These are phyloP conservation scores for Diarsia dahlii DNA, from an alignment of 2,888 invertebrate species.

Conservation along the genomic window DNA sequence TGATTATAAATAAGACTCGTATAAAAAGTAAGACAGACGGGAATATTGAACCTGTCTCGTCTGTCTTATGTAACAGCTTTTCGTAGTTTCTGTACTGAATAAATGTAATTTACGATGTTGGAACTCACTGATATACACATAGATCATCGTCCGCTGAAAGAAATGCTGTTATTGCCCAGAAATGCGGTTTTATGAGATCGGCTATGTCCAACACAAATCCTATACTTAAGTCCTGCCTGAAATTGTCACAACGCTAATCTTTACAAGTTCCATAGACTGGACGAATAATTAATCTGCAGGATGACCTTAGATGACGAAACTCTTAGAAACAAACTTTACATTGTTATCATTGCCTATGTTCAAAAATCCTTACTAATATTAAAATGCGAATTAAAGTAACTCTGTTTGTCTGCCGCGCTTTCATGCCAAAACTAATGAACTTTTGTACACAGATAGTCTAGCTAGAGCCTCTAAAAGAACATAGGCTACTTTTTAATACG, in stretches of 20 bases:
- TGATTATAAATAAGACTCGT: conserved; percentile 34
- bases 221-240: background rate
- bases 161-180: background rate
- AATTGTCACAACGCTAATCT: background rate
- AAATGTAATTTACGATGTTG: background rate
- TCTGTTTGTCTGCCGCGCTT: too few species aligned
- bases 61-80: conserved; percentile 37
- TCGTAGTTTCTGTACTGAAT: background rate
- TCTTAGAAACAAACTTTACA: background rate
- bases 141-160: background rate
- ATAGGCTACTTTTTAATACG: too few species aligned
- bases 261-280: background rate
- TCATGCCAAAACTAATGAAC: too few species aligned
- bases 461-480: too few species aligned
- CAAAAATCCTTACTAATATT: too few species aligned
- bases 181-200: background rate
- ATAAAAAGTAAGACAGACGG: conserved; percentile 62
- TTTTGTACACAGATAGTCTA: too few species aligned
- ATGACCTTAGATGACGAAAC: background rate
- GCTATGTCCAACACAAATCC: background rate
- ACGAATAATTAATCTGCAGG: background rate
- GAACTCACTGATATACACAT: background rate
- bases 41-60: conserved; percentile 68
- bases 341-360: background rate
- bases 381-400: too few species aligned